phyloP scores from a whole-genome alignment of 1,140 invertebrate genomes.

The Drosophila auraria region DNA sequence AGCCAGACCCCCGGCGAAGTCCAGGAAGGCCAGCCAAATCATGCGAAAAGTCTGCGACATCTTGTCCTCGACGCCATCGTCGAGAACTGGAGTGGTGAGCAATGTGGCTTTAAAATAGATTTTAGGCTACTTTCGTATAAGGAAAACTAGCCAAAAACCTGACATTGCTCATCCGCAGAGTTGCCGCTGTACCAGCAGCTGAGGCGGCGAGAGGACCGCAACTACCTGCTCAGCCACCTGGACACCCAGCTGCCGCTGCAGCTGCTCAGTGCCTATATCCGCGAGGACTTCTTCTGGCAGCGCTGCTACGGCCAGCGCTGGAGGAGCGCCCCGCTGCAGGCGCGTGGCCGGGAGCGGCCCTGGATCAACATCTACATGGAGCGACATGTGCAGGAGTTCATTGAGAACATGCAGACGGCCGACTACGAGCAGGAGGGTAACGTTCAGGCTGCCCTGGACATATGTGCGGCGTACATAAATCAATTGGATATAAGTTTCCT shows the following conservation, averaged over 20 bases:
- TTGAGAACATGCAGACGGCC: constrained; percentile 84
- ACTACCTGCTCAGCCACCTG: constrained; percentile 84
- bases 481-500: constrained; percentile 80
- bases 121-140: neutral
- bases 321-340: constrained; percentile 67
- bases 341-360: constrained; percentile 52
- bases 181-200: constrained; percentile 80
- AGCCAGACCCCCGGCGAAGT: constrained; percentile 30
- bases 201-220: constrained; percentile 77
- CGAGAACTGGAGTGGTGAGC: constrained; percentile 83
- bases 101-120: neutral
- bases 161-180: constrained; percentile 59
- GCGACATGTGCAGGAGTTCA: constrained; percentile 85
- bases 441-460: constrained; percentile 73
- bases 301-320: constrained; percentile 80
- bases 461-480: constrained; percentile 82
- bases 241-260: constrained; percentile 82
- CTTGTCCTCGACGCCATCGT: constrained; percentile 84
- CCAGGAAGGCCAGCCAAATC: constrained; percentile 59
- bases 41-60: constrained; percentile 82
- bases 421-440: constrained; percentile 85
- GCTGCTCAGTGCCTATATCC: constrained; percentile 79
- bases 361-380: constrained; percentile 86
- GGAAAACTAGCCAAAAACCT: constrained; percentile 1
- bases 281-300: constrained; percentile 85